Evolutionary conservation across 1,140 invertebrate genomes (phyloP), one percentile per base, ranked within the genome.

Genomic region (Leptopilina boulardi): DNA sequence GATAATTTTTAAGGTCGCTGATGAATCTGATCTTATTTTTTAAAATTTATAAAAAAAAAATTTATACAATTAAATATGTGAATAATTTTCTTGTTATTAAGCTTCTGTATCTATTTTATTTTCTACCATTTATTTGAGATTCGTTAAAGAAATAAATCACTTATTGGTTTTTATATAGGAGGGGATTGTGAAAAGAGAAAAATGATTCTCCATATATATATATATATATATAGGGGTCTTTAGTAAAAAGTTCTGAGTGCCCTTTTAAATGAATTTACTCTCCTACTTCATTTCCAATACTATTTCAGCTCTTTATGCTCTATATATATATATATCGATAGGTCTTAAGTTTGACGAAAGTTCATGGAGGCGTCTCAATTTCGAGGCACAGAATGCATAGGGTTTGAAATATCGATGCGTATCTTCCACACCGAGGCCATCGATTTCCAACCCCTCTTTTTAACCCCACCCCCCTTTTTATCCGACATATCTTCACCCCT

Each of bases 331-430:
- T 38, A 9, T 38, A 38, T 0, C 15, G 2, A 26, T 26, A 66
- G 23, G 23, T 66, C 26, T 34, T 66, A n/a, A 66, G 23, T 30
- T 66, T 66, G 23, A 15, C 56, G 23, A 4, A 66, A 66, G 13
- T 66, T 66, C 23, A 23, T 66, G 15, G 23, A 66, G 23, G 59
- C 15, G 59, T 66, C 59, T 34, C 59, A 66, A 34, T 66, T 30
- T 34, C 26, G 59, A 30, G 15, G 23, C 23, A n/a, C 11, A 38
- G 23, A 66, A 66, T 66, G 59, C 26, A 66, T 34, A 66, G 59
- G 26, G 13, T n/a, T 66, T 66, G 59, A 66, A 66, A 66, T 66
- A 66, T 66, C 59, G 26, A 34, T 66, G 56, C 56, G 56, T 66
- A 66, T 66, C 21, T 66, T 30, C 23, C 13, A 66, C 23, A 23